Conservation (phyloP, 2,888 invertebrate species). For the Acanthosoma haemorrhoidale region DNA sequence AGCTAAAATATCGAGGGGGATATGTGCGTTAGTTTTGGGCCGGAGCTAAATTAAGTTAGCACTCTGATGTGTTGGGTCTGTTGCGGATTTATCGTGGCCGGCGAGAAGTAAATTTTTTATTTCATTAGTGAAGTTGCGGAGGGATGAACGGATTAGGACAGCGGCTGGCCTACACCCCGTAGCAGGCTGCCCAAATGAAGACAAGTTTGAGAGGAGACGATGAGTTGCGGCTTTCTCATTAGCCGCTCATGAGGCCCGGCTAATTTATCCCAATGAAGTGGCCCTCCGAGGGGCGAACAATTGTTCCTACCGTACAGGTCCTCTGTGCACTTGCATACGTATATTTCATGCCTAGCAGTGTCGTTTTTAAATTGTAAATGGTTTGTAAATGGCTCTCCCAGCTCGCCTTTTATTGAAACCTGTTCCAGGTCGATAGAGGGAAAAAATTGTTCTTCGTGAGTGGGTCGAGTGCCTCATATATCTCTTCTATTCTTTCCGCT, state of each 20-base stretch:
- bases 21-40: not conserved
- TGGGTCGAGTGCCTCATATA: not conserved
- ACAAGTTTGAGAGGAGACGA: constrained; percentile 19
- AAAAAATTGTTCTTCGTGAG: not conserved
- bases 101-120: not conserved
- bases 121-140: not conserved
- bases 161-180: no score
- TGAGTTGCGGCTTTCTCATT: constrained; percentile 3
- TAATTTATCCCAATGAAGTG: constrained; percentile 12
- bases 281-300: constrained; percentile 9
- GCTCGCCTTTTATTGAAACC: constrained; percentile 14
- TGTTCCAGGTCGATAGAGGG: not conserved
- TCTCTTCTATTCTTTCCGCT: constrained; percentile 7
- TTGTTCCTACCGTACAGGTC: no score
- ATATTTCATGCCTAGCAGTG: not conserved
- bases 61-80: not conserved
- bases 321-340: no score
- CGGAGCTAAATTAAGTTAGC: not conserved
- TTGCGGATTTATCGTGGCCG: not conserved
- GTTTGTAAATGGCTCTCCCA: constrained; percentile 20
- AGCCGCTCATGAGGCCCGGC: not conserved
- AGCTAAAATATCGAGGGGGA: not conserved
- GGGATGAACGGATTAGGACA: not conserved
- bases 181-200: constrained; percentile 6
- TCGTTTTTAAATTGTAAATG: constrained; percentile 17